Base-by-base conservation (phyloP, 2,797 vertebrate genomes). In the Chelmon rostratus region DNA sequence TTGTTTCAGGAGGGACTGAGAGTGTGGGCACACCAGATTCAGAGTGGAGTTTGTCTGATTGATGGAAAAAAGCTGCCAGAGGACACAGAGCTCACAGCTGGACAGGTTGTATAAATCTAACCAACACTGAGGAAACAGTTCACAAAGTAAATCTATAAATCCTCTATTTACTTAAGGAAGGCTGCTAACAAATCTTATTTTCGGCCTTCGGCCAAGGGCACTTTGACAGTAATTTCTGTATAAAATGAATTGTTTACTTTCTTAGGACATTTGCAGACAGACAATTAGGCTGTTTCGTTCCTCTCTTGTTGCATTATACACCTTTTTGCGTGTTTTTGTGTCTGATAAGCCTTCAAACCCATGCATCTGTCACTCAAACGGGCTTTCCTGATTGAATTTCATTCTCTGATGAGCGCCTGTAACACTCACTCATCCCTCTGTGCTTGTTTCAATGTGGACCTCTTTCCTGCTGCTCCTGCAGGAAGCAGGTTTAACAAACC, bases 21-120 rank as follows among this genome's bases (percentile, higher is more conserved):
- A 86, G 85, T 68, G 0, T 99, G 98, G 98, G 95, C 96, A 2
- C 95, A 96, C 49, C 96, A 96, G 91, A 95, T 99, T 68, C 95
- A 97, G 80, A 87, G 84, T 11, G 94, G 95, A 71, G 70, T 96
- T 83, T 97, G 95, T 93, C 95, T 99, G 78, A 95, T 99, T 53
- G 97, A 97, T 52, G 96, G 97, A 8, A 96, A 95, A 88, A 85
- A 92, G 70, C 94, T 95, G 77, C 92, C 94, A n/a, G 93, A 93
- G 76, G 96, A 98, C 71, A 59, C 92, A 2, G 97, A 99, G 6
- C 91, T 93, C 31, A 72, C 85, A 31, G 31, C 73, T 28, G 93
- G 92, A 83, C 93, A 92, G 92, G 92, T 93, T 65, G 49, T 71
- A 13, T 3, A 10, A 33, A 40, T 50, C 5, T 40, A 6, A 19